Evolutionary conservation across 2,888 invertebrate species (phyloP).

Genomic region (Melipona bicolor): DNA sequence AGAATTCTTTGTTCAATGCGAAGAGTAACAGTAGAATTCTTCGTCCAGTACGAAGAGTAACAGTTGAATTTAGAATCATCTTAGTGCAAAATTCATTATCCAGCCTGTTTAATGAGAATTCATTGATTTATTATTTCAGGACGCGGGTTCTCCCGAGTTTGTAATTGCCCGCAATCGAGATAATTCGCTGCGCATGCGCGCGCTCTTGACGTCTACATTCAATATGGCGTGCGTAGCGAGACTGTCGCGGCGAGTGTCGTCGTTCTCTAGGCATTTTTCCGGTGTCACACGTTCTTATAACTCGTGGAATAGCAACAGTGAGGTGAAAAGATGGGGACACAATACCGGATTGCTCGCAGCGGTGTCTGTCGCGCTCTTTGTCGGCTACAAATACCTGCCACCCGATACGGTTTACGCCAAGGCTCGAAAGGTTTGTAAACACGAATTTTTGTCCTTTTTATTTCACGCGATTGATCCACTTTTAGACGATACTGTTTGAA

Average conservation of each 20-base stretch:
- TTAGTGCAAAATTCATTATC: no score
- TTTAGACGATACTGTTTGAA: background rate
- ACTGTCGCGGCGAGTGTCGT: slow-evolving; percentile 71
- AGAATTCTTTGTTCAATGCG: no score
- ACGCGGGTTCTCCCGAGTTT: background rate
- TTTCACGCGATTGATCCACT: background rate
- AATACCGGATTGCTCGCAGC: slow-evolving; percentile 80
- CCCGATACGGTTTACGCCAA: slow-evolving; percentile 85
- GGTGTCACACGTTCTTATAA: slow-evolving; percentile 74
- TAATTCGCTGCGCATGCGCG: slow-evolving; percentile 82
- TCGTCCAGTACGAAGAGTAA: no score
- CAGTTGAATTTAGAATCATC: no score
- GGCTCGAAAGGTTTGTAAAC: slow-evolving; percentile 84
- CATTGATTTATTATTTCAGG: background rate
- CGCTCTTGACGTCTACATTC: slow-evolving; percentile 78
- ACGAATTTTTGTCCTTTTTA: background rate
- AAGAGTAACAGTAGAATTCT: no score
- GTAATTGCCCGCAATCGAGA: background rate
- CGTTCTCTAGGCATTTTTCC: slow-evolving; percentile 74
- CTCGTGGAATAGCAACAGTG: slow-evolving; percentile 68
- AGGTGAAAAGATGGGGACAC: slow-evolving; percentile 66
- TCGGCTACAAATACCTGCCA: slow-evolving; percentile 83
- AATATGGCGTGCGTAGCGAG: slow-evolving; percentile 80
- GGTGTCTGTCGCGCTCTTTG: slow-evolving; percentile 84
- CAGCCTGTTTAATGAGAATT: background rate